Base-by-base conservation (phyloP, 2,113 vertebrate genomes). In the Lasiurus cinereus region DNA sequence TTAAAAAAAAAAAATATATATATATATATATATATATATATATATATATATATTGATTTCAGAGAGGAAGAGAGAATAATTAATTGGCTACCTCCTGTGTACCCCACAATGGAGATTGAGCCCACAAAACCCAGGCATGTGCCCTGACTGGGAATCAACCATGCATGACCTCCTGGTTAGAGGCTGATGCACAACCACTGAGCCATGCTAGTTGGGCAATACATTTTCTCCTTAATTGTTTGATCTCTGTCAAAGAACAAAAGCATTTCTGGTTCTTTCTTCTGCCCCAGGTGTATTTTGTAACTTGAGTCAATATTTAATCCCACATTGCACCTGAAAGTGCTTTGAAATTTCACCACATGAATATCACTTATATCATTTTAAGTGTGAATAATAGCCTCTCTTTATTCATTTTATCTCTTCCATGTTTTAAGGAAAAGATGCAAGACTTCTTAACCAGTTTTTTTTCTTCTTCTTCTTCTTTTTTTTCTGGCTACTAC, bases 371-470 rank as follows among this genome's bases (percentile, higher is more conserved):
- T 80, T 59, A 64, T 85, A 54, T 86, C 5, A 24, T 74, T 92
- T 33, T 70, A 84, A 56, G 11, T 90, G 4, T 16, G 29, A 78
- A 83, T 43, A 79, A 67, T 22, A 74, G 59, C 1, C 31, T 86
- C 16, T 50, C 0, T 39, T 39, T 9, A 90, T 83, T 92, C n/a
- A 74, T 52, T 79, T 80, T 64, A 8, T 69, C 12, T 85, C 52
- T 70, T 77, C 19, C 56, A 0, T 27, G n/a, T 88, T 92, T 88
- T 67, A 86, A 93, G 54, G 36, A 82, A 86, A 88, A 50, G 6
- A 12, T 54, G 0, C 24, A 89, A 62, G 16, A 0, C 5, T 78
- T 95, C 36, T 36, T 62, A 85, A 88, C 18, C 7, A 76, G 2
- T 24, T 24, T 15, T 66, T n/a, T 31, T 8, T 31, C 24, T n/a